Conservation (phyloP, 2,888 invertebrate genomes). For the Stenodera caucasica region DNA sequence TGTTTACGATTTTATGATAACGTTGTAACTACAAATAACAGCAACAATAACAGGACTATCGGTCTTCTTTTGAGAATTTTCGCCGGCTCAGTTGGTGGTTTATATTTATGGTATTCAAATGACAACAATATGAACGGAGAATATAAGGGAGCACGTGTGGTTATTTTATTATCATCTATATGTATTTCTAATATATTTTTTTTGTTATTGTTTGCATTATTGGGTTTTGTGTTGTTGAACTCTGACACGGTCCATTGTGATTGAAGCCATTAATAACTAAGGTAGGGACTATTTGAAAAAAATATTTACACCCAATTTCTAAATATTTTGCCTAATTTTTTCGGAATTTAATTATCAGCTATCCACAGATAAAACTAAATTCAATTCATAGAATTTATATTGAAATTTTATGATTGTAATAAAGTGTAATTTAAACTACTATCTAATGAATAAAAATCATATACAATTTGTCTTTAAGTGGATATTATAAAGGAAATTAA, state of each 20-base stretch:
- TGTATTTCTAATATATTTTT: not conserved
- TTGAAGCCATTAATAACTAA: conserved; percentile 3
- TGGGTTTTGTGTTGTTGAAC: conserved; percentile 16
- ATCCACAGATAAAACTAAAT: no score
- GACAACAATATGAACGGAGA: conserved; percentile 1
- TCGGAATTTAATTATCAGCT: not conserved
- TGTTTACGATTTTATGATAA: not conserved
- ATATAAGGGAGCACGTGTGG: conserved; percentile 3
- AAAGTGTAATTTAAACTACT: no score
- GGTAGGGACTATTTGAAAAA: conserved; percentile 13
- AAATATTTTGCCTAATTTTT: not conserved
- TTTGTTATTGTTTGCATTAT: conserved; percentile 1
- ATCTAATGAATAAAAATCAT: no score
- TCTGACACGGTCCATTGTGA: conserved; percentile 13
- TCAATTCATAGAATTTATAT: no score
- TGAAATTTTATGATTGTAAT: no score
- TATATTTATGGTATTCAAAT: not conserved
- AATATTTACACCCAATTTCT: not conserved
- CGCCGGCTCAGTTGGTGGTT: not conserved
- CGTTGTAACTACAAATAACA: not conserved
- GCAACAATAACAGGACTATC: not conserved
- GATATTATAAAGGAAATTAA: no score
- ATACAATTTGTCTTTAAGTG: no score
- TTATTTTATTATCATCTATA: not conserved
- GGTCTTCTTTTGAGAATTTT: not conserved